These are phyloP conservation scores for Pipistrellus nathusii DNA, from an alignment of 2,797 vertebrate genomes.

Conservation along the genomic window DNA sequence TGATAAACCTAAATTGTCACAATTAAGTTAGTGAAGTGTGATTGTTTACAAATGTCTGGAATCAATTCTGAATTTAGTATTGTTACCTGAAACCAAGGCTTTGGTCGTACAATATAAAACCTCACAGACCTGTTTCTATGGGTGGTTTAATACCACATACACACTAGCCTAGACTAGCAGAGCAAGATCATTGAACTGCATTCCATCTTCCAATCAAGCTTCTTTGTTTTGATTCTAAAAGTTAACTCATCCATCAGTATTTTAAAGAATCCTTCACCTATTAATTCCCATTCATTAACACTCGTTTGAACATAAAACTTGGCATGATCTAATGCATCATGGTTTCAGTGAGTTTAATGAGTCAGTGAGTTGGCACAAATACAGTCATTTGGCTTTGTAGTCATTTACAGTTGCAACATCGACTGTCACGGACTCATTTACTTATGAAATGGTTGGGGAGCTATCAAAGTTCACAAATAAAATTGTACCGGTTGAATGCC, in stretches of 20 bases:
- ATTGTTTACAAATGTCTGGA: constrained; percentile 42
- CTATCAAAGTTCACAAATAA: not conserved
- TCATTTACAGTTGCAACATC: not conserved
- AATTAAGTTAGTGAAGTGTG: constrained; percentile 7
- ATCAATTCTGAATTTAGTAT: constrained; percentile 10
- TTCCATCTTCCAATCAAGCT: not conserved
- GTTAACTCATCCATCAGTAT: not conserved
- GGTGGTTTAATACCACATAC: not conserved
- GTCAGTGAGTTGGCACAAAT: not conserved
- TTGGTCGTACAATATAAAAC: not conserved
- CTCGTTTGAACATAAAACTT: constrained; percentile 45
- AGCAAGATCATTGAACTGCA: constrained; percentile 43
- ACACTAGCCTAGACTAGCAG: not conserved
- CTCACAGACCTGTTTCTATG: constrained; percentile 55
- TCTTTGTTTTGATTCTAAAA: constrained; percentile 10
- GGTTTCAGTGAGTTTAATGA: constrained; percentile 11
- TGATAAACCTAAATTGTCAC: not conserved
- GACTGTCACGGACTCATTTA: not conserved
- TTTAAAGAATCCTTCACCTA: constrained; percentile 15
- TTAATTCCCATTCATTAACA: constrained; percentile 5
- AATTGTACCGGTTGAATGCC: not conserved
- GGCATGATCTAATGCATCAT: not conserved
- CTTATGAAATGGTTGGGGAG: not conserved
- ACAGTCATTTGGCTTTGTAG: not conserved
- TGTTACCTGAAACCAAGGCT: not conserved